Conservation (phyloP, 2,797 vertebrate genomes). For the Micrastur ruficollis region DNA sequence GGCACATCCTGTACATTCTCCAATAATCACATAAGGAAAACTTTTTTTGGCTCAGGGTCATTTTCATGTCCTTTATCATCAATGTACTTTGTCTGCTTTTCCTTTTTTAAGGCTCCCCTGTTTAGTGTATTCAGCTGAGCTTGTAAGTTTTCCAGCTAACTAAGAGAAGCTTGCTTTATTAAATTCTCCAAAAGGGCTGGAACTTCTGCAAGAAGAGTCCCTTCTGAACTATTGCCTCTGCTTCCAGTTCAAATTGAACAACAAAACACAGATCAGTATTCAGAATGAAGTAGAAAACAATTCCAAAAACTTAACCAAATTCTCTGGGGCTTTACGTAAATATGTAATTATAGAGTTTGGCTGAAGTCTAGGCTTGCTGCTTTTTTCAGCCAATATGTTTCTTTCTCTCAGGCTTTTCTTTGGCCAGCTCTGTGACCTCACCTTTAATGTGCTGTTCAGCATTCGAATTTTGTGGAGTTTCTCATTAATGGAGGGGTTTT, state of each 20-base stretch:
- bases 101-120: not conserved
- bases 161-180: not conserved
- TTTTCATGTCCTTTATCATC: slow-evolving; percentile 20
- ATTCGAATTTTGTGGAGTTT: slow-evolving; percentile 91
- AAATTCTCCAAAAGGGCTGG: slow-evolving; percentile 21
- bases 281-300: not conserved
- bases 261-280: not conserved
- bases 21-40: slow-evolving; percentile 27
- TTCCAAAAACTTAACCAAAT: not conserved
- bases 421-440: slow-evolving; percentile 55
- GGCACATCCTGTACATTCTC: slow-evolving; percentile 31
- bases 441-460: slow-evolving; percentile 96
- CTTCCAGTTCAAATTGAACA: slow-evolving; percentile 1
- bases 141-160: slow-evolving; percentile 2
- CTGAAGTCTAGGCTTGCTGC: not conserved
- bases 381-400: not conserved
- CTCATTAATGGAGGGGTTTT: slow-evolving; percentile 90
- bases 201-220: not conserved
- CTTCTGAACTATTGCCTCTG: not conserved
- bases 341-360: not conserved
- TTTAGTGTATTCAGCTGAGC: not conserved
- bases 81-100: not conserved
- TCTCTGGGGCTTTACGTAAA: not conserved
- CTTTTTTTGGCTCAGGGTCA: slow-evolving; percentile 23
- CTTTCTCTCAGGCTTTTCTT: not conserved